Percentiles rank a stretch among this genome's conserved stretches.
phyloP scores from a whole-genome alignment of 2,113 vertebrate genomes.

The Aptenodytes patagonicus region DNA sequence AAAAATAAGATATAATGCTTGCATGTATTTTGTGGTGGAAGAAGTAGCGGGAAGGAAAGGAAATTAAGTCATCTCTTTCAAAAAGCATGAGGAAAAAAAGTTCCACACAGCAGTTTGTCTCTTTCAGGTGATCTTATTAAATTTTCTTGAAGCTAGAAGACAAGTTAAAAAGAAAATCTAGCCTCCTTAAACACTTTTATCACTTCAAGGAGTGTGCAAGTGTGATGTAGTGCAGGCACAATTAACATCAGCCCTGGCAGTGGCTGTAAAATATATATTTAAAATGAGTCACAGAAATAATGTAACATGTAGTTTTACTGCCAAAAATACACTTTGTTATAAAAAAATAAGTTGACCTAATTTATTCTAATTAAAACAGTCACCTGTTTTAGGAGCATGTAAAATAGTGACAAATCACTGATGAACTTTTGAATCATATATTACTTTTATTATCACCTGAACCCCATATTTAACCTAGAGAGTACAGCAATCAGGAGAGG shows the following conservation, averaged over 20 bases:
- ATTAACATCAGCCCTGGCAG: background rate
- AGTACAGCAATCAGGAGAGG: background rate
- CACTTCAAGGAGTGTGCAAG: background rate
- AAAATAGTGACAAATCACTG: background rate
- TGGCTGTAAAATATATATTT: background rate
- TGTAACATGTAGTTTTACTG: background rate
- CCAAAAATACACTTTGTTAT: background rate
- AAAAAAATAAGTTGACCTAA: background rate
- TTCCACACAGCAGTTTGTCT: background rate
- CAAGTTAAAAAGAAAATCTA: background rate
- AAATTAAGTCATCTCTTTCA: background rate
- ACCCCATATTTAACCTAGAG: background rate
- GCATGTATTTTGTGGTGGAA: background rate
- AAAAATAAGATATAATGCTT: background rate
- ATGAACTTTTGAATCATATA: background rate
- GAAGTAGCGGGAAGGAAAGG: background rate
- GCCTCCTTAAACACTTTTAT: background rate
- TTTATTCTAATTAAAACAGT: background rate
- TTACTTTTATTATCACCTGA: background rate
- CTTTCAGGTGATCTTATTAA: background rate
- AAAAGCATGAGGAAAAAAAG: background rate
- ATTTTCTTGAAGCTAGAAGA: background rate
- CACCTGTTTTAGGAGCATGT: background rate
- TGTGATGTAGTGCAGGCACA: background rate
- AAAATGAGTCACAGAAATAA: background rate